Conservation (phyloP, 2,797 vertebrate species). For the Acrossocheilus fasciatus region DNA sequence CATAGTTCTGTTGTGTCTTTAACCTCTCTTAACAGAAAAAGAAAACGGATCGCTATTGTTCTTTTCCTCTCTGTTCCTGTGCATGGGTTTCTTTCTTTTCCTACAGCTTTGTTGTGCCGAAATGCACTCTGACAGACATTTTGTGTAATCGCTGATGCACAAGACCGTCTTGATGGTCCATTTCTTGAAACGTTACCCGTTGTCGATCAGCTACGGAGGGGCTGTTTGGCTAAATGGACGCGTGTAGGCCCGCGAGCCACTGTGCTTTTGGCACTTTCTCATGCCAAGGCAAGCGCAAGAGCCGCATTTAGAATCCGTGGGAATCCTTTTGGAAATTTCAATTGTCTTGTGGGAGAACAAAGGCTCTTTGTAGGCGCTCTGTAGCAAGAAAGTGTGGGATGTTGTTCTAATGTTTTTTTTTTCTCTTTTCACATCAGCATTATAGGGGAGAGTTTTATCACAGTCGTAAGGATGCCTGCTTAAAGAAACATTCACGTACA, state of each 20-base stretch:
- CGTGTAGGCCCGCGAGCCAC: constrained; percentile 8
- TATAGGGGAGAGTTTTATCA: constrained; percentile 29
- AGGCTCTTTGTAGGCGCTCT: constrained; percentile 68
- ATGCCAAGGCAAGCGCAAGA: constrained; percentile 33
- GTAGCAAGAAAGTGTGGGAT: constrained; percentile 53
- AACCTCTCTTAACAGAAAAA: background rate
- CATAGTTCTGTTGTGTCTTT: constrained; percentile 32
- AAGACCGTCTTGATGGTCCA: constrained; percentile 18
- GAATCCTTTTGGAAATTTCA: constrained; percentile 57
- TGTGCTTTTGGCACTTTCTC: constrained; percentile 42
- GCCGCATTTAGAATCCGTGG: constrained; percentile 54
- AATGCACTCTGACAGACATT: constrained; percentile 8
- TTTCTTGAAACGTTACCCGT: constrained; percentile 22
- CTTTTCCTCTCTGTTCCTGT: constrained; percentile 34
- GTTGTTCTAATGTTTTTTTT: constrained; percentile 38
- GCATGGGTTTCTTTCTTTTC: constrained; percentile 53
- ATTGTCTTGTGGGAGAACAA: constrained; percentile 73
- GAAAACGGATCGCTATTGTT: background rate
- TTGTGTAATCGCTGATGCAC: background rate
- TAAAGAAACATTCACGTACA: background rate
- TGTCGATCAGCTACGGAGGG: background rate
- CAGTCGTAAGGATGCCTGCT: constrained; percentile 28
- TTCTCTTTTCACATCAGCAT: constrained; percentile 16
- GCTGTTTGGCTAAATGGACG: background rate
- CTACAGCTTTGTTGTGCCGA: constrained; percentile 18